These are phyloP conservation scores for Microtus richardsoni DNA, from an alignment of 2,113 vertebrate genomes.

Conservation along the genomic window DNA sequence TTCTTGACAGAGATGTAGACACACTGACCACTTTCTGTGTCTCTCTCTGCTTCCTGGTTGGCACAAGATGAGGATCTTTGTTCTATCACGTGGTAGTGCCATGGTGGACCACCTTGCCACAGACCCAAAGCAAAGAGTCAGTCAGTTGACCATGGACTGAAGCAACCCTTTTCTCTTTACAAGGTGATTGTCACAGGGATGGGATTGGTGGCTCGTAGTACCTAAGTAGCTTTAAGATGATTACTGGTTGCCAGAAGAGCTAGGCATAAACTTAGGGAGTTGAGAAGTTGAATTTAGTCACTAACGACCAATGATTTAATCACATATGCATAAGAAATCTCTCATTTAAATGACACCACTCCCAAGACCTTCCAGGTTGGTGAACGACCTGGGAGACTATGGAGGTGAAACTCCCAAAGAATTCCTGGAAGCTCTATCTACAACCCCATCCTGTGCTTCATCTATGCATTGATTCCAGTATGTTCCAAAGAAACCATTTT, in stretches of 20 bases:
- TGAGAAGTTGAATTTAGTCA: background rate
- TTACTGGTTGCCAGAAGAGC: background rate
- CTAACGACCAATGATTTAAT: background rate
- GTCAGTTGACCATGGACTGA: background rate
- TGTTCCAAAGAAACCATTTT: background rate
- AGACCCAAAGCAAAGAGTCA: background rate
- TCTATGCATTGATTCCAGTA: background rate
- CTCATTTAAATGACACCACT: background rate
- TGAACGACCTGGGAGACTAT: background rate
- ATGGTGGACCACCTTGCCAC: background rate
- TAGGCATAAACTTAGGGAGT: background rate
- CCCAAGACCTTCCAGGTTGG: background rate
- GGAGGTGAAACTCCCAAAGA: background rate
- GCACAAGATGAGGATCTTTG: background rate
- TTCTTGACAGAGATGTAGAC: background rate
- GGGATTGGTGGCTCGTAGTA: background rate
- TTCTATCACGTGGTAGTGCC: background rate
- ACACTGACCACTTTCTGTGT: background rate
- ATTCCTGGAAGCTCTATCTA: background rate
- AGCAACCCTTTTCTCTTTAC: background rate
- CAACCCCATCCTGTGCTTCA: fast-evolving
- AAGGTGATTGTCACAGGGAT: background rate
- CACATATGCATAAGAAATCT: background rate
- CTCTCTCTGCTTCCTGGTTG: background rate
- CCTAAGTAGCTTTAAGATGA: background rate